These are phyloP conservation scores for Ylistrum balloti DNA, from an alignment of 1,140 invertebrate genomes.

Conservation along the genomic window DNA sequence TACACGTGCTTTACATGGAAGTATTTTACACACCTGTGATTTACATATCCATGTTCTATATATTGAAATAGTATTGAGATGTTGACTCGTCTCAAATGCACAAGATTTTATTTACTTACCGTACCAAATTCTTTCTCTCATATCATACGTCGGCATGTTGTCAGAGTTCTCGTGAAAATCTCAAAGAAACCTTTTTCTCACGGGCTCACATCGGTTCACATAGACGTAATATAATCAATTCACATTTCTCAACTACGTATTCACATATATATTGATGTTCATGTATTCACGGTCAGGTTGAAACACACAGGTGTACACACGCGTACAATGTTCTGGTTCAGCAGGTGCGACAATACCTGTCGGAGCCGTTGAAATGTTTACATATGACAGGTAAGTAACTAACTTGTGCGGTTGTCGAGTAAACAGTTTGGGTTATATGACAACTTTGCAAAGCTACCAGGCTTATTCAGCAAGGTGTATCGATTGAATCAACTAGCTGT, in stretches of 20 bases:
- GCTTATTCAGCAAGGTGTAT: not conserved
- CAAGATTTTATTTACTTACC: not conserved
- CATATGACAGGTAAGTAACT: conserved; percentile 7
- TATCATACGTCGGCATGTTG: conserved; percentile 26
- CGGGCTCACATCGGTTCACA: not conserved
- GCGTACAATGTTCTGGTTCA: not conserved
- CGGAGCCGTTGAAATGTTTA: not conserved
- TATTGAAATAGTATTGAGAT: not conserved
- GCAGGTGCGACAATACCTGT: conserved; percentile 15
- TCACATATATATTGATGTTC: not conserved
- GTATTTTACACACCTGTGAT: too few species aligned
- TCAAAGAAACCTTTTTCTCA: not conserved
- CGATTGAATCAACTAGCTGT: not conserved
- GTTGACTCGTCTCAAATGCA: not conserved
- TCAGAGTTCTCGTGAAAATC: not conserved
- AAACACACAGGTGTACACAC: conserved; percentile 13
- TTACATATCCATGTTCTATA: too few species aligned
- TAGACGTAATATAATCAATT: not conserved
- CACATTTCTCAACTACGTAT: not conserved
- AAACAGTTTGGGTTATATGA: not conserved
- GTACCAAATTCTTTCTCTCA: not conserved
- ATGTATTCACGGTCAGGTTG: not conserved
- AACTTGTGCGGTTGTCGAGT: not conserved
- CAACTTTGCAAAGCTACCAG: not conserved
- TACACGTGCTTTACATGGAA: too few species aligned